Evolutionary conservation across 2,797 vertebrate genomes (phyloP), one percentile per base, ranked within the genome.

Genomic region (Pseudotriccus pelzelni): DNA sequence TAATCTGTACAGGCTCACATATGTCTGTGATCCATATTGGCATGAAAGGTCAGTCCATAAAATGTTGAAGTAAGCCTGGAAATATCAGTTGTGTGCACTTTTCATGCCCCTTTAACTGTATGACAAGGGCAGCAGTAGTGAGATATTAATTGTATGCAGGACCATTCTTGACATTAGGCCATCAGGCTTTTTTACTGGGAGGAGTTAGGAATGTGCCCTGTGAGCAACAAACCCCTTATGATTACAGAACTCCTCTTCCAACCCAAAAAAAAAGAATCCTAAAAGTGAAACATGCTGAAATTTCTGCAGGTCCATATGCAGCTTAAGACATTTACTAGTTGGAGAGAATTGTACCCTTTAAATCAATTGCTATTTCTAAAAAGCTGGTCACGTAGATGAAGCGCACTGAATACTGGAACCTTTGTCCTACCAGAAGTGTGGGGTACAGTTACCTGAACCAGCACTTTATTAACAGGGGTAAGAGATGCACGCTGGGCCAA

Each of bases 131-230:
- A 72, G n/a, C 36, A 76, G 20, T 43, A 78, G 30, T 58, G 46
- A 97, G 73, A 21, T 23, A 73, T 64, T 58, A 34, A 25, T 27
- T 87, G 43, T 77, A 92, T 68, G 91, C 70, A 91, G 80, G 77
- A 74, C 94, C 72, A 88, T 97, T 96, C 87, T 87, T 96, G 56
- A 84, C 47, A 80, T 96, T 90, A 94, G 46, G 60, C 87, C 73
- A 94, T 83, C 47, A 58, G 67, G 47, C 41, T 87, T 84, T 93
- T 93, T 92, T 87, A 74, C 14, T 53, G 81, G 58, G 58, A 90
- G 72, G 66, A 89, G 60, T 90, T 58, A 92, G 50, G 67, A 94
- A 90, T 81, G 37, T 78, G 64, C 43, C 30, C 75, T 76, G 8
- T 76, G 59, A 96, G 77, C 88, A 92, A 93, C n/a, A 90, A 95